Conservation (phyloP, 1,140 invertebrate species). For the Micrasema longulum region DNA sequence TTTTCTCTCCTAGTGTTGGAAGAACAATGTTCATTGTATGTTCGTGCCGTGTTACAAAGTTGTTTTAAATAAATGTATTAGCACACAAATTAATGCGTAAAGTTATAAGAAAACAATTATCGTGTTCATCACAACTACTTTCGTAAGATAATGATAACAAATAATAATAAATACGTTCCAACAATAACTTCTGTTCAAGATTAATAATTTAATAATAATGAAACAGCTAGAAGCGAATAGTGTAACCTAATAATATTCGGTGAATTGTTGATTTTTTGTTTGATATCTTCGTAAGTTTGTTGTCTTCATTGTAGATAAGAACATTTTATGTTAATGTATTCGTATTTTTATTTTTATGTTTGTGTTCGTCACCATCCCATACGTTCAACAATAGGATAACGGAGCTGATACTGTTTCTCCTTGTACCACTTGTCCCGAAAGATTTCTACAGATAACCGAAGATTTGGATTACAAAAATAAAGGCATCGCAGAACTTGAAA, state of each 20-base stretch:
- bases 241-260: conserved; percentile 1
- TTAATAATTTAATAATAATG: conserved; percentile 11
- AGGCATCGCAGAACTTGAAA: conserved; percentile 45
- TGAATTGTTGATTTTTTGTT: conserved; percentile 41
- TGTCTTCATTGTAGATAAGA: conserved; percentile 13
- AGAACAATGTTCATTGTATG: conserved; percentile 50
- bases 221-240: conserved; percentile 11
- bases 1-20: conserved; percentile 27
- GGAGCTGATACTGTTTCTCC: conserved; percentile 26
- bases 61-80: conserved; percentile 54
- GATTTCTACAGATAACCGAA: conserved; percentile 44
- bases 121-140: conserved; percentile 48
- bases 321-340: conserved; percentile 29
- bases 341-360: conserved; percentile 39
- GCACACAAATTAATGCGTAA: conserved; percentile 54
- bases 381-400: conserved; percentile 34
- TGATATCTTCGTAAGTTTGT: conserved; percentile 13
- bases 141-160: conserved; percentile 9
- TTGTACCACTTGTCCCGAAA: conserved; percentile 37
- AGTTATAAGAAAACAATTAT: conserved; percentile 49
- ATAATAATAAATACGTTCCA: conserved; percentile 8
- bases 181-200: conserved; percentile 16
- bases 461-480: conserved; percentile 53
- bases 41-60: conserved; percentile 53
- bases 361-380: conserved; percentile 25